phyloP scores from a whole-genome alignment of 2,797 vertebrate genomes.

The Sarcoramphus papa region DNA sequence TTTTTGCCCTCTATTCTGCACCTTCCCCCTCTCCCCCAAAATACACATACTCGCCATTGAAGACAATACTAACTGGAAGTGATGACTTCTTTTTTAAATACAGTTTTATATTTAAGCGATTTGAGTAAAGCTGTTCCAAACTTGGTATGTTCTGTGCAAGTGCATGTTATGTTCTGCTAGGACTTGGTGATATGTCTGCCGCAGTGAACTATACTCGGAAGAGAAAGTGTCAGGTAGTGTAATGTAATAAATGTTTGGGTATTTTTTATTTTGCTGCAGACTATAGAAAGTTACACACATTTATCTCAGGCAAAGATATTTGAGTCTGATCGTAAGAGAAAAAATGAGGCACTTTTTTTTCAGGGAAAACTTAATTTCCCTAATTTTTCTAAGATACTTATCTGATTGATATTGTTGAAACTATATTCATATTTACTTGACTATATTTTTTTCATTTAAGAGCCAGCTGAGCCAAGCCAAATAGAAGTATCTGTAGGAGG shows the following conservation, averaged over 20 bases:
- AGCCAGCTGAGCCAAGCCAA: conserved; percentile 64
- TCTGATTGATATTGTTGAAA: background rate
- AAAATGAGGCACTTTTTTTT: background rate
- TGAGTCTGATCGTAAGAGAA: background rate
- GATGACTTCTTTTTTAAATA: background rate
- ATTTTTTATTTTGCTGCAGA: background rate
- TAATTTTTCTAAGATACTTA: background rate
- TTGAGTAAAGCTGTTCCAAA: background rate
- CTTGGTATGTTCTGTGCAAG: background rate
- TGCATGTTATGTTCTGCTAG: background rate
- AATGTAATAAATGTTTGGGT: background rate
- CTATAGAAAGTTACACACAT: background rate
- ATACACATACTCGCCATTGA: fast-evolving
- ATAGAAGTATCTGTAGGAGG: conserved; percentile 64
- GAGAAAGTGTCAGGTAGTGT: background rate
- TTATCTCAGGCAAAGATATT: background rate
- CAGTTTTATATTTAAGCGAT: background rate
- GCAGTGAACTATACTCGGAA: background rate
- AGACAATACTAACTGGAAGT: background rate
- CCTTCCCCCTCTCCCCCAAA: background rate
- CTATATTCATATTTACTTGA: background rate
- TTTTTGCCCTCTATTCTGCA: background rate
- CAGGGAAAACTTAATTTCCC: background rate
- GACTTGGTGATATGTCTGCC: background rate
- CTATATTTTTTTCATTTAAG: conserved; percentile 47